phyloP scores from a whole-genome alignment of 2,888 invertebrate genomes.

The Thereva unica region DNA sequence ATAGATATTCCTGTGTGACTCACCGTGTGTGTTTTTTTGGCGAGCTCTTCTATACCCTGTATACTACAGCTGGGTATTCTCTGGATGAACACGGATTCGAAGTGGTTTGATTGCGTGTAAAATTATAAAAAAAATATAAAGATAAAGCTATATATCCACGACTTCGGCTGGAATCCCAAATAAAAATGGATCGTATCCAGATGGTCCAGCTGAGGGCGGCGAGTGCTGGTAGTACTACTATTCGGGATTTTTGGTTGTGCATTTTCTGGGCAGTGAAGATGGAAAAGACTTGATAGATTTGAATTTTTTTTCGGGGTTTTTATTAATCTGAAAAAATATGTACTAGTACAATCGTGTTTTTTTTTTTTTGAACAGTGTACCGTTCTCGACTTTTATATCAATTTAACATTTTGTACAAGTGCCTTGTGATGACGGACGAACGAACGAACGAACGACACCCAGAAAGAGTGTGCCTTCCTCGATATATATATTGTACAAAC shows the following conservation, averaged over 20 bases:
- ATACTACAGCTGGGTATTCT: not conserved
- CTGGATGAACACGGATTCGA: not conserved
- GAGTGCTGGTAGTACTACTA: conserved; percentile 5
- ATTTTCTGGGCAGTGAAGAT: not conserved
- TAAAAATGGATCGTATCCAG: not conserved
- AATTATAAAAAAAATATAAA: conserved; percentile 13
- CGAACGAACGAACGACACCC: no score
- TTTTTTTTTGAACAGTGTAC: conserved; percentile 14
- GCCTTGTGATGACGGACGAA: no score
- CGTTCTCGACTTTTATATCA: not conserved
- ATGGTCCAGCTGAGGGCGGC: conserved; percentile 15
- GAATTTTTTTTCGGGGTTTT: no score
- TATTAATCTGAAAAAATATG: not conserved
- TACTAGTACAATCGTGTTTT: conserved; percentile 1
- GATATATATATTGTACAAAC: no score
- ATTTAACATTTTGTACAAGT: no score
- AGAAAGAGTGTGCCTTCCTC: no score
- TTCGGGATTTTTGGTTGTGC: not conserved
- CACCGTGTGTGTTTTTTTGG: no score
- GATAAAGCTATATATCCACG: no score
- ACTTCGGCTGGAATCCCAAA: conserved; percentile 3
- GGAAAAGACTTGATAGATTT: conserved; percentile 1
- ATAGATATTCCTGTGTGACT: no score
- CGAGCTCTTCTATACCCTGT: no score
- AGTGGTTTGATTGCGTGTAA: conserved; percentile 29